Evolutionary conservation across 1,140 invertebrate genomes (phyloP).

Genomic region (Tetramorium alpestre): DNA sequence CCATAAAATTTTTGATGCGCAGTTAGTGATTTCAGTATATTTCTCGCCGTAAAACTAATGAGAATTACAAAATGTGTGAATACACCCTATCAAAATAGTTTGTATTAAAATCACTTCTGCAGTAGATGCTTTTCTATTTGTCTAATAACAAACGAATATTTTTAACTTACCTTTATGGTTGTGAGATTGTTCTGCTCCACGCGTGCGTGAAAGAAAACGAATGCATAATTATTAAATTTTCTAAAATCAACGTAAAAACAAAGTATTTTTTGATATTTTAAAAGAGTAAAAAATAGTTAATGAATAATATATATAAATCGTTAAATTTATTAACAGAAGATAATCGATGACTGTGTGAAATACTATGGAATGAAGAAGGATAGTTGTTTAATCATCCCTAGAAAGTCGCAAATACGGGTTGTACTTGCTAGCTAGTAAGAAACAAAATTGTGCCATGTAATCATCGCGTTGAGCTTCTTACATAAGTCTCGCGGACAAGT

Average conservation of each 20-base stretch:
- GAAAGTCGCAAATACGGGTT: background rate
- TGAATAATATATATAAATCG: background rate
- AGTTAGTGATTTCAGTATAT: background rate
- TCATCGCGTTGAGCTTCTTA: slow-evolving; percentile 7
- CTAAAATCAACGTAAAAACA: background rate
- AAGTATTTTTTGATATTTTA: background rate
- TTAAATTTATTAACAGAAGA: background rate
- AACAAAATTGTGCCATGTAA: background rate
- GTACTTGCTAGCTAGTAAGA: background rate
- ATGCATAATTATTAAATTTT: background rate
- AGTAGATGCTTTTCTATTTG: background rate
- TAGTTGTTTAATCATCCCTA: background rate
- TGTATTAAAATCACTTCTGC: background rate
- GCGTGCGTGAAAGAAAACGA: slow-evolving; percentile 74
- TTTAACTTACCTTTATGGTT: slow-evolving; percentile 88
- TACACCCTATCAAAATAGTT: background rate
- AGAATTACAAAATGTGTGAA: background rate
- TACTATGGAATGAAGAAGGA: background rate
- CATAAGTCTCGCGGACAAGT: background rate
- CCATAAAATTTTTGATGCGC: background rate
- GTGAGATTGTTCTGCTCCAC: slow-evolving; percentile 88
- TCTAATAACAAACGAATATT: background rate
- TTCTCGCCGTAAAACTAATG: background rate
- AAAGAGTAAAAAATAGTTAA: background rate
- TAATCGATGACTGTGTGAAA: background rate